Evolutionary conservation across 2,797 vertebrate genomes (phyloP).

Genomic region (Spea hammondii): DNA sequence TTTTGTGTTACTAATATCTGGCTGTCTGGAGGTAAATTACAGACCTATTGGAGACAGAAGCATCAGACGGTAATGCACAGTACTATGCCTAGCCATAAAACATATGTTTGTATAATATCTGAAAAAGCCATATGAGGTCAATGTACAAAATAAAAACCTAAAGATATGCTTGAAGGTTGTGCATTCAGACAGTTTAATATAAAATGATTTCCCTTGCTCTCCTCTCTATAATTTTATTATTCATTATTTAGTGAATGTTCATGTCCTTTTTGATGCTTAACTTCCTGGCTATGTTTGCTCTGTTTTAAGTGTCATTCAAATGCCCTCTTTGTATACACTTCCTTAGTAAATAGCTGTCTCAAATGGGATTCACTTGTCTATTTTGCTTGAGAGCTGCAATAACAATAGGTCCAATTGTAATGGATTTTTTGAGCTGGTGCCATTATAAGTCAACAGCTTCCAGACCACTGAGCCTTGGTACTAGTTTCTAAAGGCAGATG

Average conservation of each 20-base stretch:
- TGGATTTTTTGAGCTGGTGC: conserved; percentile 18
- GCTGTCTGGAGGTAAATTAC: too few species aligned
- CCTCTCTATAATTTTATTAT: neutral
- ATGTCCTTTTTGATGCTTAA: neutral
- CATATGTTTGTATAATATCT: too few species aligned
- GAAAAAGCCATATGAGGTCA: too few species aligned
- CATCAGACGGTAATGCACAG: too few species aligned
- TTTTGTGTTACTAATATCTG: too few species aligned
- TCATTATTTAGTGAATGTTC: neutral
- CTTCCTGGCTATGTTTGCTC: conserved; percentile 27
- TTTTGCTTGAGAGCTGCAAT: conserved; percentile 39
- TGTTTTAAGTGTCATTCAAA: conserved; percentile 39
- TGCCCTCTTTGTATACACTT: conserved; percentile 17
- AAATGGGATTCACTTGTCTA: conserved; percentile 34
- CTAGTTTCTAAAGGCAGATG: conserved; percentile 30
- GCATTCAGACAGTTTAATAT: too few species aligned
- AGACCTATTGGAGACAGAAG: too few species aligned
- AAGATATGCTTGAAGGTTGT: too few species aligned
- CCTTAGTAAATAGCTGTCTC: conserved; percentile 36
- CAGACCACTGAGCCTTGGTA: conserved; percentile 10
- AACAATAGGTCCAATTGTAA: conserved; percentile 50
- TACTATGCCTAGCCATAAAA: too few species aligned
- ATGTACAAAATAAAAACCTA: too few species aligned
- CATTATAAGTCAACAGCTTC: neutral
- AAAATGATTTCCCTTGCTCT: too few species aligned